Percentiles rank a stretch among this genome's conserved stretches.
Conservation (phyloP, 2,113 vertebrate species). For the Bubalus kerabau region DNA sequence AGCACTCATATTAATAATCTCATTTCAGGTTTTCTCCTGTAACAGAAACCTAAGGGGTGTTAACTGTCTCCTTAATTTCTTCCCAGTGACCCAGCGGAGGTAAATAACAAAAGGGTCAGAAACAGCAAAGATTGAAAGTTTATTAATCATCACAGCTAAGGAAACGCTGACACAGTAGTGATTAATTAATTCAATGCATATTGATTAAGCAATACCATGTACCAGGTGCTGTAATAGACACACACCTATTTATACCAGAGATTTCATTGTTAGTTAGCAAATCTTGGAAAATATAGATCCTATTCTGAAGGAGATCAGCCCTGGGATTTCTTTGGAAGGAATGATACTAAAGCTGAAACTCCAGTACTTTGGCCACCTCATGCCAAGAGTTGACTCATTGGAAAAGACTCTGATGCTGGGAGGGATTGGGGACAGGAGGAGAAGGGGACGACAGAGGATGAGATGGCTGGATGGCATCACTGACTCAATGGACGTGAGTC, state of each 20-base stretch:
- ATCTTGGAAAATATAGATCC: not conserved
- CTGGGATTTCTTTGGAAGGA: too few relatives aligned
- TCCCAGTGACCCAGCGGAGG: not conserved
- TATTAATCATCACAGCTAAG: not conserved
- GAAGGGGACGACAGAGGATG: too few relatives aligned
- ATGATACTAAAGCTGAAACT: too few relatives aligned
- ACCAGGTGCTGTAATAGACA: not conserved
- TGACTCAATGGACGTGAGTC: too few relatives aligned
- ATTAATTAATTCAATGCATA: not conserved
- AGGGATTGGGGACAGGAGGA: too few relatives aligned
- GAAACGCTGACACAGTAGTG: not conserved
- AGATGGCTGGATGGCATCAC: too few relatives aligned
- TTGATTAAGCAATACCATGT: not conserved
- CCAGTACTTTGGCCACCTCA: too few relatives aligned
- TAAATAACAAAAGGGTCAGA: not conserved
- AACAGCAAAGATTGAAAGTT: not conserved
- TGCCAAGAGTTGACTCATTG: too few relatives aligned
- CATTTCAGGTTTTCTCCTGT: not conserved
- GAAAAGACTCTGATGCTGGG: too few relatives aligned
- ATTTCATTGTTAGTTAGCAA: not conserved
- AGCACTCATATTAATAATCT: not conserved
- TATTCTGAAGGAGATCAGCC: not conserved
- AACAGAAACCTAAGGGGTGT: not conserved
- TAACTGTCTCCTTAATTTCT: not conserved
- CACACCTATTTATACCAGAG: not conserved